Base-by-base conservation (phyloP, 2,113 vertebrate species). In the Heterotilapia buettikoferi region DNA sequence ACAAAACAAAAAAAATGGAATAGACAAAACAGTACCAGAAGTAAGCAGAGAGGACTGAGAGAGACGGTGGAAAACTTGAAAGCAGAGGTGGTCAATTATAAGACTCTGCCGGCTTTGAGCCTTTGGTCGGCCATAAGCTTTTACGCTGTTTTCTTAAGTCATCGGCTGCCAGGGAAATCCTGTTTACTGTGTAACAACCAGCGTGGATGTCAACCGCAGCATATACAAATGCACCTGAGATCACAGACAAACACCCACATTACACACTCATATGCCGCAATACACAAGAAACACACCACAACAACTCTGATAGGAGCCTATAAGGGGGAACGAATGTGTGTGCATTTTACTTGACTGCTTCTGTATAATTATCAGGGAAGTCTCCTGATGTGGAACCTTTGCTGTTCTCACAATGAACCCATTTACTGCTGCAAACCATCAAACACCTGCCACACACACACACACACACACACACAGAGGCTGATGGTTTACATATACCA, bases 301-400 rank as follows among this genome's bases (percentile, higher is more conserved):
- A 89, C 90, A 89, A 83, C 88, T 85, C 68, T 14, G 52, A 79
- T 43, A 66, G 26, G 24, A 84, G 87, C 78, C 16, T 83, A 59
- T 78, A 73, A 80, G 54, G 45, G 4, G 8, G 45, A 21, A 71
- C n/a, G 61, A 26, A 40, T 19, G 47, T 7, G 79, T 40, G 76
- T 26, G 19, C 57, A 36, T 84, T 87, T 90, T 90, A 78, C 88
- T 82, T 87, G 86, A 91, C 90, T 90, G 89, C 92, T 88, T 84
- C 92, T 79, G 91, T 92, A 90, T 96, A 96, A 96, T 96, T 96
- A 95, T 80, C 90, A 50, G 91, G 89, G 90, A 95, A 93, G 88
- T 93, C 94, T 95, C 94, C 91, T 93, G 94, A 95, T 94, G 94
- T 96, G 89, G 88, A 94, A 95, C 94, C 93, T 96, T 95, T 95